Percentiles rank a stretch among this genome's conserved stretches.
These are phyloP conservation scores for Trichonephila clavipes DNA, from an alignment of 1,140 invertebrate species.

Conservation along the genomic window DNA sequence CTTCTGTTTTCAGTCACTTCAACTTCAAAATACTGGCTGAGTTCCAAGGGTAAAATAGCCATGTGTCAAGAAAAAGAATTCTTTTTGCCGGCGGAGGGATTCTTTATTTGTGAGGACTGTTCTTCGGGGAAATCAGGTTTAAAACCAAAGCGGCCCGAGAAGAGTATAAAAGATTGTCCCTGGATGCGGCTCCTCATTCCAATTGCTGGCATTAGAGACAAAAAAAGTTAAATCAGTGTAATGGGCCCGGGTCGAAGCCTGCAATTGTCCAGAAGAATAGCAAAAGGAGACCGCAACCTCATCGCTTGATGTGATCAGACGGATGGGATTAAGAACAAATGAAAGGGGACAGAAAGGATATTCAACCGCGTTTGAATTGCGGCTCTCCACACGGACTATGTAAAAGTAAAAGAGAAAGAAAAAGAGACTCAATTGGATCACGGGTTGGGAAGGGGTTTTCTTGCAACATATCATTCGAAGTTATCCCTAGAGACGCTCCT, in stretches of 20 bases:
- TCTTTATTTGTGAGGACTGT: conserved; percentile 60
- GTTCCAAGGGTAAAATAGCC: conserved; percentile 18
- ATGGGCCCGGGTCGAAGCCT: conserved; percentile 41
- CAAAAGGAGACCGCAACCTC: conserved; percentile 57
- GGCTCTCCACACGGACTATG: conserved; percentile 17
- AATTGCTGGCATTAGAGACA: conserved; percentile 44
- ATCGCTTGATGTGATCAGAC: conserved; percentile 62
- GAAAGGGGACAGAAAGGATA: conserved; percentile 67
- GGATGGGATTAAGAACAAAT: conserved; percentile 66
- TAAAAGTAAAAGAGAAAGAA: not conserved
- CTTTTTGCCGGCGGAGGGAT: conserved; percentile 16
- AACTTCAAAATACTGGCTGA: not conserved
- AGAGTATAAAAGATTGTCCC: conserved; percentile 68
- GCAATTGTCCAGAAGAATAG: conserved; percentile 67
- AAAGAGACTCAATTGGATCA: conserved; percentile 67
- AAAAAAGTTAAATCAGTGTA: conserved; percentile 73
- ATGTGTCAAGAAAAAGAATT: conserved; percentile 52
- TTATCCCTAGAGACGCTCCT: conserved; percentile 30
- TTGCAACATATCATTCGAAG: conserved; percentile 35
- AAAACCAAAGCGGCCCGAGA: conserved; percentile 64
- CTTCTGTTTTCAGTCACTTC: conserved; percentile 5
- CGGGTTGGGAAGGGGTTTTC: conserved; percentile 34
- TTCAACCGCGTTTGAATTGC: conserved; percentile 67
- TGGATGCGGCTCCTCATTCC: conserved; percentile 51
- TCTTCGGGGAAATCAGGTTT: conserved; percentile 74